Evolutionary conservation across 2,797 vertebrate species (phyloP).

Genomic region (Thaleichthys pacificus): DNA sequence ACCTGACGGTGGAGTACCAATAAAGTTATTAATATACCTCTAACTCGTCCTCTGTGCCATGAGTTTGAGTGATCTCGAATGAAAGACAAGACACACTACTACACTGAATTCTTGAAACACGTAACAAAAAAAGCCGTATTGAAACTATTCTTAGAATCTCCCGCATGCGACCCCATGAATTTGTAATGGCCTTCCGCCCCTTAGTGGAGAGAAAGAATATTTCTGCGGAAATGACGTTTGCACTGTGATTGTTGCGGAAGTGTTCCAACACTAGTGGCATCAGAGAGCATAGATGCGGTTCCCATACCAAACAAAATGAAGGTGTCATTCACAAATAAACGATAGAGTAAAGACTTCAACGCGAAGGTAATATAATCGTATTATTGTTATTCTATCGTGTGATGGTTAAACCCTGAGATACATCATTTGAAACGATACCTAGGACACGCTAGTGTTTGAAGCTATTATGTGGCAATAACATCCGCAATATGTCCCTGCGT

Average conservation of each 20-base stretch:
- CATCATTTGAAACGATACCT: background rate
- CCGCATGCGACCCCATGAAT: too few species aligned
- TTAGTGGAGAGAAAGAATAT: too few species aligned
- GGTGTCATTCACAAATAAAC: background rate
- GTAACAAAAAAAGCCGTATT: too few species aligned
- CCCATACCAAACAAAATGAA: background rate
- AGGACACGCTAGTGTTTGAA: too few species aligned
- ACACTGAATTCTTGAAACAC: background rate
- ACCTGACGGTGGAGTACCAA: conserved; percentile 55
- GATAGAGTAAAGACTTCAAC: background rate
- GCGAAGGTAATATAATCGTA: conserved; percentile 2
- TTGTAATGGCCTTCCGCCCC: too few species aligned
- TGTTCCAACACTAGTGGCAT: background rate
- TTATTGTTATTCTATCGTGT: background rate
- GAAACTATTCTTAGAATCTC: too few species aligned
- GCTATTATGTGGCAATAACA: too few species aligned
- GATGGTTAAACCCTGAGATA: background rate
- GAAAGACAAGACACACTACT: background rate
- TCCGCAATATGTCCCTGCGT: too few species aligned
- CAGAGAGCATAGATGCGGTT: background rate
- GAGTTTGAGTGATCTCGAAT: background rate
- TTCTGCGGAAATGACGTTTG: background rate
- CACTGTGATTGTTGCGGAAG: background rate
- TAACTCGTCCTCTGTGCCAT: conserved; percentile 16
- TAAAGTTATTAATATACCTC: conserved; percentile 70